A percentile compares a stretch with the other conserved stretches of the same genome.
Conservation (phyloP, 1,140 invertebrate species). For the Battus philenor region DNA sequence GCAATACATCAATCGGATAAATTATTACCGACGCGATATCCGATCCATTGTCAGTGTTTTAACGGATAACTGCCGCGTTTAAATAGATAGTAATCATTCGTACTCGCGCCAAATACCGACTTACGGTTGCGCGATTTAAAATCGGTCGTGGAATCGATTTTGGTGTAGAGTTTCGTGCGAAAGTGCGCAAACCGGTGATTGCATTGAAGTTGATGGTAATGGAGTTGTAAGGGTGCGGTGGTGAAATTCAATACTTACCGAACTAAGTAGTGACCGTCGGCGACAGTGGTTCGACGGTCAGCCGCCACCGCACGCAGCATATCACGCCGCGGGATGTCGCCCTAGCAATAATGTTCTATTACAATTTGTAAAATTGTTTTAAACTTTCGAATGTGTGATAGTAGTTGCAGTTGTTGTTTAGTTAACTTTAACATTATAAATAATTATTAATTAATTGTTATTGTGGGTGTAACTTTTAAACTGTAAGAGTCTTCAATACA, state of each 20-base stretch:
- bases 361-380: slow-evolving; percentile 76
- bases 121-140: not conserved
- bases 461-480: slow-evolving; percentile 72
- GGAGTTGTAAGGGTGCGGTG: slow-evolving; percentile 1
- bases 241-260: not conserved
- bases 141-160: not conserved
- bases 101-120: slow-evolving; percentile 7
- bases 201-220: not conserved
- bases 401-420: slow-evolving; percentile 77
- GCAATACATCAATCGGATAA: slow-evolving; percentile 1
- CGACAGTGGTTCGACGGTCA: slow-evolving; percentile 1
- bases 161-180: slow-evolving; percentile 5
- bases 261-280: not conserved
- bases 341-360: slow-evolving; percentile 75
- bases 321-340: slow-evolving; percentile 60
- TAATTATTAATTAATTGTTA: slow-evolving; percentile 67
- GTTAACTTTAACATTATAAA: slow-evolving; percentile 74
- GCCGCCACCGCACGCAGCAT: slow-evolving; percentile 34
- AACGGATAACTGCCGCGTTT: slow-evolving; percentile 10
- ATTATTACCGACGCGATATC: not conserved
- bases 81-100: slow-evolving; percentile 8
- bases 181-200: slow-evolving; percentile 2
- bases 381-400: slow-evolving; percentile 77
- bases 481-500: slow-evolving; percentile 56
- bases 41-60: slow-evolving; percentile 1